Evolutionary conservation across 2,888 invertebrate species (phyloP).

Genomic region (Meganola albula): DNA sequence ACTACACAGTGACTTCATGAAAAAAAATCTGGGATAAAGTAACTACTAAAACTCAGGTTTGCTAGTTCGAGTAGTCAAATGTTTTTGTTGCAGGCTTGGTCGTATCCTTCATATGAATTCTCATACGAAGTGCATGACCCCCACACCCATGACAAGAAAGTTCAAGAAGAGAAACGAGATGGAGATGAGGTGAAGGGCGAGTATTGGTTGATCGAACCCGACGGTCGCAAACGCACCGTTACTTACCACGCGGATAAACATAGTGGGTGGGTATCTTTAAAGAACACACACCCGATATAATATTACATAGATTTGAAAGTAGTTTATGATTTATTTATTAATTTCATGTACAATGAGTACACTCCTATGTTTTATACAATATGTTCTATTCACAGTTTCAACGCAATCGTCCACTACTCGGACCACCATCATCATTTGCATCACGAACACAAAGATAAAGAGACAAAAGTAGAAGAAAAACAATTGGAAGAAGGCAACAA

Average conservation of each 20-base stretch:
- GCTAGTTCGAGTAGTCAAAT: no score
- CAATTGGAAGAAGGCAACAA: constrained; percentile 1
- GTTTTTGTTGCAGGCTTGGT: constrained; percentile 53
- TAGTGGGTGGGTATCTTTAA: constrained; percentile 52
- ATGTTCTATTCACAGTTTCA: constrained; percentile 25
- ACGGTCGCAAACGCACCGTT: constrained; percentile 70
- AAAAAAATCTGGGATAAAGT: no score
- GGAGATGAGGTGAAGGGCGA: constrained; percentile 72
- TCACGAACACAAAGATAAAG: constrained; percentile 16
- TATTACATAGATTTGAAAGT: neutral
- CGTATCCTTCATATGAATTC: constrained; percentile 74
- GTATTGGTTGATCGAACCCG: constrained; percentile 74
- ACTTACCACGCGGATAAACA: constrained; percentile 71
- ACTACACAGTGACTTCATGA: no score
- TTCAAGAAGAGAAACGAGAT: constrained; percentile 66
- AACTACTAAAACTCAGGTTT: no score
- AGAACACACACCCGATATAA: neutral
- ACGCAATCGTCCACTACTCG: constrained; percentile 34
- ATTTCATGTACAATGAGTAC: neutral
- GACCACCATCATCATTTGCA: constrained; percentile 26
- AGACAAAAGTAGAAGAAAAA: constrained; percentile 1
- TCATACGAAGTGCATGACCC: constrained; percentile 76
- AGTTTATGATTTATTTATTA: neutral
- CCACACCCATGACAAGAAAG: constrained; percentile 75
- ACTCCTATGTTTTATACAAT: neutral